Conservation (phyloP, 2,797 vertebrate genomes). For the Myotis planiceps region DNA sequence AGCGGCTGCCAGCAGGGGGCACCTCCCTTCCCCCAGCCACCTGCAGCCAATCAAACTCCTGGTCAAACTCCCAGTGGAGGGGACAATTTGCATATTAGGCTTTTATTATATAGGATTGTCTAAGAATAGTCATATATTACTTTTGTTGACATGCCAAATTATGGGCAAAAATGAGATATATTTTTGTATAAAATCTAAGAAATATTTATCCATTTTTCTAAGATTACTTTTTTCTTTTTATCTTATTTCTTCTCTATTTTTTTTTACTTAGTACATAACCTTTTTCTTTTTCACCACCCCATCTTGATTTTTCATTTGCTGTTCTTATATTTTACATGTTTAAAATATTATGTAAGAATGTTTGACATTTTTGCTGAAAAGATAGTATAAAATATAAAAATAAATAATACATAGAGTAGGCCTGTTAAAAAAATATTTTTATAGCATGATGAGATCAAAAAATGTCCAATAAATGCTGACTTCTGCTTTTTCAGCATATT, state of each 20-base stretch:
- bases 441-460: not conserved
- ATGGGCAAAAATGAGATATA: not conserved
- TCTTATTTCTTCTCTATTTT: not conserved
- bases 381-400: conserved; percentile 25
- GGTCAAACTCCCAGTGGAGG: too few relatives aligned
- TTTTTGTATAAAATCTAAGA: not conserved
- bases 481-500: conserved; percentile 47
- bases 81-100: too few relatives aligned
- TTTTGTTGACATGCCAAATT: not conserved
- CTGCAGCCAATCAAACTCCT: too few relatives aligned
- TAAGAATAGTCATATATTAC: not conserved
- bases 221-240: not conserved
- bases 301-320: not conserved
- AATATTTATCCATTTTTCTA: not conserved
- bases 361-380: not conserved
- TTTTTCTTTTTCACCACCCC: not conserved
- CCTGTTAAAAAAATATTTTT: conserved; percentile 1
- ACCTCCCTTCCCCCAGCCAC: too few relatives aligned
- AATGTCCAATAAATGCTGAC: conserved; percentile 43
- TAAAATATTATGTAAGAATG: conserved; percentile 38
- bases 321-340: not conserved
- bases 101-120: not conserved
- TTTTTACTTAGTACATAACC: not conserved
- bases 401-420: not conserved
- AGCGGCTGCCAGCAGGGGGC: too few relatives aligned